Evolutionary conservation across 2,888 invertebrate species (phyloP).

Genomic region (Dynastes grantii): DNA sequence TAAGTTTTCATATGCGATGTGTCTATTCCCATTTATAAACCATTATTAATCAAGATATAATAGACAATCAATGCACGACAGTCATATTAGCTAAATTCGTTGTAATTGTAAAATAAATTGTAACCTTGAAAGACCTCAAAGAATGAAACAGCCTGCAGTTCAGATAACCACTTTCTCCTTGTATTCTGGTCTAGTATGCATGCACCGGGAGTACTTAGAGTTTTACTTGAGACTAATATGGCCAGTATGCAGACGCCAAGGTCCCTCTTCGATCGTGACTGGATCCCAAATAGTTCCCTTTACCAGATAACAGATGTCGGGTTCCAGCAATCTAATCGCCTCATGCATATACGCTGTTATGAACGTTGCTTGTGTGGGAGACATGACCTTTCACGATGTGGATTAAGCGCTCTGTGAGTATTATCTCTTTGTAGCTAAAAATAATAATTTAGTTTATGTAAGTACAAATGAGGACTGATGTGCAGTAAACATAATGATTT

Average conservation of each 20-base stretch:
- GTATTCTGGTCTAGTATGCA: slow-evolving; percentile 6
- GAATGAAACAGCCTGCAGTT: neutral
- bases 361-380: neutral
- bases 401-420: no score
- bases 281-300: slow-evolving; percentile 59
- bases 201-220: slow-evolving; percentile 8
- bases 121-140: neutral
- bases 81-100: no score
- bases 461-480: no score
- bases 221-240: slow-evolving; percentile 52
- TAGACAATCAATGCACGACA: no score
- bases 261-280: slow-evolving; percentile 60
- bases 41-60: no score
- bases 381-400: no score
- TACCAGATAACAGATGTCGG: slow-evolving; percentile 58
- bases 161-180: neutral
- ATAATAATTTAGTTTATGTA: no score
- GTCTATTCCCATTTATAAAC: neutral
- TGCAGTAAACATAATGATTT: no score
- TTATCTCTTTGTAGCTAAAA: no score
- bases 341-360: neutral
- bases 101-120: no score
- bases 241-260: slow-evolving; percentile 53
- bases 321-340: slow-evolving; percentile 3
- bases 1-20: neutral